These are phyloP conservation scores for Opisthocomus hoazin DNA, from an alignment of 2,113 vertebrate species.

Conservation along the genomic window DNA sequence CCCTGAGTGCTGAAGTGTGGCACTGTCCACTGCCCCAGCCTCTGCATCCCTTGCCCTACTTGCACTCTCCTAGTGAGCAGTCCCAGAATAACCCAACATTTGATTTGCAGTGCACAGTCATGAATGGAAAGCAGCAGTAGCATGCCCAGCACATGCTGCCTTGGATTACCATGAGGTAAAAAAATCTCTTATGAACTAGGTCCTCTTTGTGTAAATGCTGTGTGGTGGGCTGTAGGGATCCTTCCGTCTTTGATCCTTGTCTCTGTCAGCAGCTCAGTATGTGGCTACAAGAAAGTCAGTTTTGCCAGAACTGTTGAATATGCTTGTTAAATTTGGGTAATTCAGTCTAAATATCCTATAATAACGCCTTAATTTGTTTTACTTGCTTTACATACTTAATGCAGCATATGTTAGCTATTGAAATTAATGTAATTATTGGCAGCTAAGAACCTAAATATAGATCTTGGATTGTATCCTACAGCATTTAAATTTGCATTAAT, in stretches of 20 bases:
- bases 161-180: background rate
- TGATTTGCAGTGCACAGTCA: background rate
- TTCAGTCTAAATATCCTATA: background rate
- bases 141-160: background rate
- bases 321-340: background rate
- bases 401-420: background rate
- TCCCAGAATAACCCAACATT: background rate
- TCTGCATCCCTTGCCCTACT: background rate
- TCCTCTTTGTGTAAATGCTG: background rate
- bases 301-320: background rate
- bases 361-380: background rate
- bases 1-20: background rate
- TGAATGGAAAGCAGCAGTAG: background rate
- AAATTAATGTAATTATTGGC: background rate
- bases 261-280: background rate
- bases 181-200: background rate
- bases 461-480: background rate
- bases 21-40: background rate
- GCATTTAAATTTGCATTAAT: background rate
- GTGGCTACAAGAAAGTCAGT: background rate
- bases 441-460: background rate
- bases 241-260: background rate
- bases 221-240: background rate
- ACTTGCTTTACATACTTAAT: background rate
- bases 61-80: background rate